phyloP scores from a whole-genome alignment of 2,888 invertebrate species.

The Alentia gelatinosa region DNA sequence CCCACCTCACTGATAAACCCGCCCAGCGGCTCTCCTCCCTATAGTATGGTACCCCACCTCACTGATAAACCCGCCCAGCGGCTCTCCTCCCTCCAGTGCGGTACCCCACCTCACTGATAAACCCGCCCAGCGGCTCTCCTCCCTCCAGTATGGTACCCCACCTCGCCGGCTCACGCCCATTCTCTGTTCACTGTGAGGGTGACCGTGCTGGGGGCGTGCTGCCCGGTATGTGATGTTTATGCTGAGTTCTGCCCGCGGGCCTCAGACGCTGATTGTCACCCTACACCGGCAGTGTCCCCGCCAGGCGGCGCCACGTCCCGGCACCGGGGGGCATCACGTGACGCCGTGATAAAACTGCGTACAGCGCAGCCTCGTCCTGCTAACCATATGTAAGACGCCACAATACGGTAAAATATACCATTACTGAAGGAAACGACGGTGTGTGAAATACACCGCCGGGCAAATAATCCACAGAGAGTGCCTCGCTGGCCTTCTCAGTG shows the following conservation, averaged over 20 bases:
- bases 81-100: background rate
- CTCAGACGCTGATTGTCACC: background rate
- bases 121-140: background rate
- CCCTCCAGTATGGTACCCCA: background rate
- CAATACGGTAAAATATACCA: too few relatives aligned
- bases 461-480: too few relatives aligned
- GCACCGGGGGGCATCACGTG: background rate
- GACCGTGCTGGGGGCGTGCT: background rate
- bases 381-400: background rate
- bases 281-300: background rate
- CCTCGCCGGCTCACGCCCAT: background rate
- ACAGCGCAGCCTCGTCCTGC: background rate
- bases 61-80: too few relatives aligned
- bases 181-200: background rate
- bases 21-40: too few relatives aligned
- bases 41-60: too few relatives aligned
- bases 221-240: conserved; percentile 38
- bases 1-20: too few relatives aligned
- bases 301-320: conserved; percentile 25
- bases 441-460: too few relatives aligned
- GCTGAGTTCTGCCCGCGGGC: background rate
- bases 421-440: too few relatives aligned
- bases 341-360: background rate
- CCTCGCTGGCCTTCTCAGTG: too few relatives aligned
- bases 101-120: background rate